phyloP scores from a whole-genome alignment of 2,797 vertebrate species.

The Anguilla obscura region DNA sequence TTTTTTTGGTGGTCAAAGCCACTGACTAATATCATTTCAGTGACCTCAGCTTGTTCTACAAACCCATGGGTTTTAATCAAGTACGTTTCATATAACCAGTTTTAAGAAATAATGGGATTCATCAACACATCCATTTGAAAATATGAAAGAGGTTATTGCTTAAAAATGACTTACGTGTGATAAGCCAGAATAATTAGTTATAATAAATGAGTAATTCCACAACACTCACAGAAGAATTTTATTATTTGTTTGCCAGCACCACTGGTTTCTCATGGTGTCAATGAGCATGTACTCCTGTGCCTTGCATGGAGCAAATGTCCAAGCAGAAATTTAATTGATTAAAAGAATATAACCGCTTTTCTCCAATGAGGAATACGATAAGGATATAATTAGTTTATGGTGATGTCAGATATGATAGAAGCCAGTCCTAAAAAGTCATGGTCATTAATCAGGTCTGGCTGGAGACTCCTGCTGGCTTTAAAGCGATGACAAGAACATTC shows the following conservation, averaged over 20 bases:
- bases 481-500: conserved; percentile 62
- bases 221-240: background rate
- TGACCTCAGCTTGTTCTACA: background rate
- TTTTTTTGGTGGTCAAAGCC: background rate
- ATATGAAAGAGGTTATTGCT: conserved; percentile 1
- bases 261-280: background rate
- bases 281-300: background rate
- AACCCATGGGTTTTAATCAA: background rate
- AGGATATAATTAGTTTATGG: background rate
- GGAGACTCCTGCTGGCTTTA: conserved; percentile 46
- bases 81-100: background rate
- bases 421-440: conserved; percentile 57
- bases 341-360: background rate
- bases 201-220: background rate
- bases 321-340: background rate
- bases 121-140: conserved; percentile 14
- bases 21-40: background rate
- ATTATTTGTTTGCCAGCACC: background rate
- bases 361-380: background rate
- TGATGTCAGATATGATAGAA: conserved; percentile 53
- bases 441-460: conserved; percentile 60
- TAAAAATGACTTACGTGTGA: conserved; percentile 24
- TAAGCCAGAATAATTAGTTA: background rate
- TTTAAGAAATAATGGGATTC: conserved; percentile 1
- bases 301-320: conserved; percentile 10